These are phyloP conservation scores for Drepana arcuata DNA, from an alignment of 1,140 invertebrate species.

Conservation along the genomic window DNA sequence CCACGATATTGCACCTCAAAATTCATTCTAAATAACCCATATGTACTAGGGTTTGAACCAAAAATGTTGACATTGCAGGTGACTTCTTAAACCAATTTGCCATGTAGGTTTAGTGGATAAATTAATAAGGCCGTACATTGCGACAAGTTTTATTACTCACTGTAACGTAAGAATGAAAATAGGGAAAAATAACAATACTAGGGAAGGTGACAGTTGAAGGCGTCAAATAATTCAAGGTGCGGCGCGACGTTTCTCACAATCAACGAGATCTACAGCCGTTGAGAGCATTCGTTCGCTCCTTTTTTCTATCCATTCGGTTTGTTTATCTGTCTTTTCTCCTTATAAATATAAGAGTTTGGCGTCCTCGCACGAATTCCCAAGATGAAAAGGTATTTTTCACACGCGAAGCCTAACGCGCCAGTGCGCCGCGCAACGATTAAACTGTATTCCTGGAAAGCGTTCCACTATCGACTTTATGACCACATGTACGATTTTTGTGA, in stretches of 20 bases:
- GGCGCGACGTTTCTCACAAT: conserved; percentile 58
- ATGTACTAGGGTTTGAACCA: too few species aligned
- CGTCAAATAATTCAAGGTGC: conserved; percentile 65
- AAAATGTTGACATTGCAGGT: too few species aligned
- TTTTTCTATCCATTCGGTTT: conserved; percentile 56
- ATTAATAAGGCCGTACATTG: too few species aligned
- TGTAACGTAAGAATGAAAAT: conserved; percentile 6
- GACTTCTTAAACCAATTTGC: too few species aligned
- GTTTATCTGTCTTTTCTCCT: conserved; percentile 54
- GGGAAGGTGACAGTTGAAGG: conserved; percentile 46
- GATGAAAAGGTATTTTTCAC: conserved; percentile 64
- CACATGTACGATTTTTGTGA: too few species aligned
- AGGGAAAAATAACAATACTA: conserved; percentile 48
- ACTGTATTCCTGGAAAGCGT: conserved; percentile 31
- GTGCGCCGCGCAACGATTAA: conserved; percentile 24
- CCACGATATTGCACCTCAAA: conserved; percentile 31
- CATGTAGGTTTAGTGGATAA: too few species aligned
- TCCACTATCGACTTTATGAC: conserved; percentile 24
- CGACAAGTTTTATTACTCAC: conserved; percentile 10
- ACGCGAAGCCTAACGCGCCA: conserved; percentile 23
- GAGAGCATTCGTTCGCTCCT: conserved; percentile 33
- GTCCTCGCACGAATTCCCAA: conserved; percentile 57
- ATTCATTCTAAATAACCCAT: too few species aligned
- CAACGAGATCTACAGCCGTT: conserved; percentile 55
- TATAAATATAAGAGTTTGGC: conserved; percentile 64